Percentiles rank a stretch among this genome's conserved stretches.
phyloP scores from a whole-genome alignment of 2,797 vertebrate species.

The Anas georgica region DNA sequence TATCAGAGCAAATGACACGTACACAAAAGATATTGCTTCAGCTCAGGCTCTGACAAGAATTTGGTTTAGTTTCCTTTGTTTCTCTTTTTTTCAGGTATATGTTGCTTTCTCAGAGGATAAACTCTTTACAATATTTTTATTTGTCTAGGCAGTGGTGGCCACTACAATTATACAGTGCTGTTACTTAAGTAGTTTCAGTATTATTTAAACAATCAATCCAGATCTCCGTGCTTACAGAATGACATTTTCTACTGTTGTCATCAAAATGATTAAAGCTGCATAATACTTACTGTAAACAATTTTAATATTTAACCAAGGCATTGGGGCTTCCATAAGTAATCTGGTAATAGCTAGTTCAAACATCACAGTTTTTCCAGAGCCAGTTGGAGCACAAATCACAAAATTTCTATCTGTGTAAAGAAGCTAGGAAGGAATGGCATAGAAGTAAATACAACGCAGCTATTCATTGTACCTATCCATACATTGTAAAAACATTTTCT shows the following conservation, averaged over 20 bases:
- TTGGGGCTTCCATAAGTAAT: conserved; percentile 89
- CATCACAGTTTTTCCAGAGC: conserved; percentile 96
- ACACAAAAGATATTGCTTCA: neutral
- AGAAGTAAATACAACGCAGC: conserved; percentile 16
- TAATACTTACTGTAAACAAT: conserved; percentile 94
- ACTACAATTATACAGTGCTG: neutral
- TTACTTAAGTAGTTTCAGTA: neutral
- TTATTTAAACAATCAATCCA: neutral
- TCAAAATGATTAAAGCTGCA: conserved; percentile 5
- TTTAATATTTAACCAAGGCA: conserved; percentile 93
- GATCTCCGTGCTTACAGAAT: neutral
- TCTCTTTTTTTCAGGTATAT: neutral
- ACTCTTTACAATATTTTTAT: neutral
- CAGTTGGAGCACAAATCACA: conserved; percentile 95
- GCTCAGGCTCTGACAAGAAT: neutral
- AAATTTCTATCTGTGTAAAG: conserved; percentile 93
- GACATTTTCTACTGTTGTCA: neutral
- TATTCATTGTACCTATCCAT: neutral
- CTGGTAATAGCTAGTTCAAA: conserved; percentile 95
- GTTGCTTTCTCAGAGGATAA: neutral
- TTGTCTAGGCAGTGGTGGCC: neutral
- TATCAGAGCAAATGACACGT: neutral
- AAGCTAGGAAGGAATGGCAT: conserved; percentile 82
- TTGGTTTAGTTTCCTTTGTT: neutral
- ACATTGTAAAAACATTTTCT: neutral